phyloP scores from a whole-genome alignment of 2,888 invertebrate genomes.

The Dascillus cervinus region DNA sequence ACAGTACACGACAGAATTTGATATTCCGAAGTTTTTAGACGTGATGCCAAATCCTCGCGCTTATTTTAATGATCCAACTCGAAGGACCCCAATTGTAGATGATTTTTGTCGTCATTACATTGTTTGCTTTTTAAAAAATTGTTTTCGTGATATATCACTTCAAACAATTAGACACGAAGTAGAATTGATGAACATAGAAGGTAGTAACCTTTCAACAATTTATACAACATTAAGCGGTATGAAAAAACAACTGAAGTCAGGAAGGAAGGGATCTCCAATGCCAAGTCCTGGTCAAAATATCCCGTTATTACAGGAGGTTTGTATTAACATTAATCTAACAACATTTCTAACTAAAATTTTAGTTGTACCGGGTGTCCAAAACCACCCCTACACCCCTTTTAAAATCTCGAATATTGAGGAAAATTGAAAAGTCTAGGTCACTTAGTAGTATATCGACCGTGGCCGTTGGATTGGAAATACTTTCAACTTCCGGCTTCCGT shows the following conservation, averaged over 20 bases:
- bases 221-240: conserved; percentile 7
- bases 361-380: too few relatives aligned
- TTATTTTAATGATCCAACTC: conserved; percentile 27
- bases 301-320: conserved; percentile 34
- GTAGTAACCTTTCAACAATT: conserved; percentile 6
- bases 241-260: conserved; percentile 8
- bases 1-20: conserved; percentile 41
- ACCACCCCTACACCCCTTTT: too few relatives aligned
- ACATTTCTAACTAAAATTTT: too few relatives aligned
- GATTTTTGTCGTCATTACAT: neutral
- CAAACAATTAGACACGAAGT: neutral
- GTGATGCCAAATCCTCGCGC: conserved; percentile 42
- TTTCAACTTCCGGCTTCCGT: too few relatives aligned
- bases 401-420: too few relatives aligned
- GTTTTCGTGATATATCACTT: conserved; percentile 1
- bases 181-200: neutral
- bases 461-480: too few relatives aligned
- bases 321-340: too few relatives aligned
- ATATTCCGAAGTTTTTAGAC: conserved; percentile 39
- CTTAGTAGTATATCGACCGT: too few relatives aligned
- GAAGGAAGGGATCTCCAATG: conserved; percentile 8
- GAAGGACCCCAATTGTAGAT: conserved; percentile 8
- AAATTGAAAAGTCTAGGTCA: too few relatives aligned
- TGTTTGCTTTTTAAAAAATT: neutral
- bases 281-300: conserved; percentile 24